phyloP scores from a whole-genome alignment of 2,113 vertebrate species.

The Sakesphorus luctuosus region DNA sequence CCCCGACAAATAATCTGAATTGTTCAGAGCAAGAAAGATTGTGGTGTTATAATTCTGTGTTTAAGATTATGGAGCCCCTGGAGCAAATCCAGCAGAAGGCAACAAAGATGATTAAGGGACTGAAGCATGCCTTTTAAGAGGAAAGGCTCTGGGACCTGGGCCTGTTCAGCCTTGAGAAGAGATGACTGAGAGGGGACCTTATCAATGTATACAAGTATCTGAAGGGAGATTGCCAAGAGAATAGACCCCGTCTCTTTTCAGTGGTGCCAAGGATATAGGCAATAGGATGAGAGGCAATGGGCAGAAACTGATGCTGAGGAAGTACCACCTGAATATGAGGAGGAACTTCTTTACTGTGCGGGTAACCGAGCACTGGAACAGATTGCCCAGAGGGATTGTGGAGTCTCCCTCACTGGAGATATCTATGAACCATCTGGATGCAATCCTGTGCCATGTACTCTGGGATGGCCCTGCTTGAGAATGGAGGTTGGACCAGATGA shows the following conservation, averaged over 20 bases:
- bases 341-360: not conserved
- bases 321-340: not conserved
- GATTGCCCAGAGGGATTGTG: not conserved
- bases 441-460: not conserved
- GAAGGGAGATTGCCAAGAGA: not conserved
- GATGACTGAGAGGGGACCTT: not conserved
- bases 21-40: not conserved
- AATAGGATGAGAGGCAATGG: not conserved
- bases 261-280: not conserved
- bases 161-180: not conserved
- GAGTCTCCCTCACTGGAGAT: not conserved
- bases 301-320: not conserved
- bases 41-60: not conserved
- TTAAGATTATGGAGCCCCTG: not conserved
- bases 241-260: not conserved
- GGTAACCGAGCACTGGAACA: not conserved
- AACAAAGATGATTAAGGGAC: not conserved
- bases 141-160: not conserved
- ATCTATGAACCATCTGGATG: not conserved
- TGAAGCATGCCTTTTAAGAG: not conserved
- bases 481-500: not conserved
- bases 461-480: not conserved
- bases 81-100: not conserved
- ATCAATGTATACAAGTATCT: not conserved
- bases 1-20: not conserved